A percentile compares a stretch with the other conserved stretches of the same genome.
These are phyloP conservation scores for Sardinella longiceps DNA, from an alignment of 2,797 vertebrate species.

Conservation along the genomic window DNA sequence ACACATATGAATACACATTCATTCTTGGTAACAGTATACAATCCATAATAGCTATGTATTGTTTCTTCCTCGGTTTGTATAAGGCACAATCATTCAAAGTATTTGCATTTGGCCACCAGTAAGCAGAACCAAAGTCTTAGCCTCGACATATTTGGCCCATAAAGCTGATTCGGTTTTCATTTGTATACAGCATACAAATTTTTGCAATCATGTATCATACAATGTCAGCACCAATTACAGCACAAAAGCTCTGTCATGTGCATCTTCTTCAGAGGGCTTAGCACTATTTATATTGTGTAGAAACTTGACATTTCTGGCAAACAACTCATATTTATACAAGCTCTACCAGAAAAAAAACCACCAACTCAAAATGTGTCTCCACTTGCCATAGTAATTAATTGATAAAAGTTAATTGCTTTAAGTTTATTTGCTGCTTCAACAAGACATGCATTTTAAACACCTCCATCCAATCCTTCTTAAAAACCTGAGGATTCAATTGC, in stretches of 20 bases:
- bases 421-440: slow-evolving; percentile 21
- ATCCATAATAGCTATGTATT: too few relatives aligned
- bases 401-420: slow-evolving; percentile 24
- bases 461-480: background rate
- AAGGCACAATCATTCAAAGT: background rate
- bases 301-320: slow-evolving; percentile 7
- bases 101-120: background rate
- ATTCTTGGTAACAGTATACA: too few relatives aligned
- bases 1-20: too few relatives aligned
- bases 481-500: slow-evolving; percentile 23
- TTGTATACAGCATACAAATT: background rate
- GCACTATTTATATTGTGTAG: background rate
- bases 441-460: slow-evolving; percentile 26
- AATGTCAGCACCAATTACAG: background rate
- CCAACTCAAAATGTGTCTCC: background rate
- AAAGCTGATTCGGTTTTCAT: slow-evolving; percentile 5
- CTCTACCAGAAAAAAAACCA: background rate
- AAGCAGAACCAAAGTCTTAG: background rate
- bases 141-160: background rate
- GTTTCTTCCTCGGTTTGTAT: too few relatives aligned
- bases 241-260: background rate
- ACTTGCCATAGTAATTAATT: slow-evolving; percentile 18
- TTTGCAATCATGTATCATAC: background rate
- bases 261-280: slow-evolving; percentile 3
- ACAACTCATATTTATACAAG: background rate